phyloP scores from a whole-genome alignment of 1,140 invertebrate genomes.

The Brachionus asplanchnoidis region DNA sequence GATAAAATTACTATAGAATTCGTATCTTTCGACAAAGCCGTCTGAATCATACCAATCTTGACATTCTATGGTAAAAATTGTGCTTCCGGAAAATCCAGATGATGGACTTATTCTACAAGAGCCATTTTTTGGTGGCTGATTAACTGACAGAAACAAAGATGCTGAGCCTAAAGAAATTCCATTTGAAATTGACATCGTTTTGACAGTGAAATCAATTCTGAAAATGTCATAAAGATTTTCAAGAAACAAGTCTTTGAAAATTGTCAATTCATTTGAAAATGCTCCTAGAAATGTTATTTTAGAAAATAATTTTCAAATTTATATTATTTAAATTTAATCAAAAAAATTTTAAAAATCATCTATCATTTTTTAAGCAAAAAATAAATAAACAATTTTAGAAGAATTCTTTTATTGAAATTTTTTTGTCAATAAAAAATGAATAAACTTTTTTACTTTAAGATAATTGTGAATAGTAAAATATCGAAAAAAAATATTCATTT shows the following conservation, averaged over 20 bases:
- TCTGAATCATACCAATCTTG: slow-evolving; percentile 18
- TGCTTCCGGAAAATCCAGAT: background rate
- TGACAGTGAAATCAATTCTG: background rate
- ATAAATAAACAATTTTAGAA: no score
- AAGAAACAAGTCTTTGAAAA: background rate
- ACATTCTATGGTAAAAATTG: slow-evolving; percentile 2
- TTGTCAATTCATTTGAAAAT: background rate
- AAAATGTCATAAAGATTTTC: background rate
- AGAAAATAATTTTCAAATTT: background rate
- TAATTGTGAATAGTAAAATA: no score
- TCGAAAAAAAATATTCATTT: no score
- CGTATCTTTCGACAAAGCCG: background rate
- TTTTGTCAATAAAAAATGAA: no score
- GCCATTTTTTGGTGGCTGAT: slow-evolving; percentile 11
- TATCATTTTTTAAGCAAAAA: no score
- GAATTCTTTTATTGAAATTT: no score
- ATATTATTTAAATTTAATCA: background rate
- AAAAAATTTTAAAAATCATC: no score
- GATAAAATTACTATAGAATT: background rate
- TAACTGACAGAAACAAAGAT: background rate
- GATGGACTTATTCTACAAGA: background rate
- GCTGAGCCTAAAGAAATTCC: slow-evolving; percentile 33
- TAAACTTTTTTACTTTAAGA: no score
- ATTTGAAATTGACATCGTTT: background rate
- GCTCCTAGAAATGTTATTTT: background rate